Conservation (phyloP, 2,888 invertebrate genomes). For the Tiliacea aurago region DNA sequence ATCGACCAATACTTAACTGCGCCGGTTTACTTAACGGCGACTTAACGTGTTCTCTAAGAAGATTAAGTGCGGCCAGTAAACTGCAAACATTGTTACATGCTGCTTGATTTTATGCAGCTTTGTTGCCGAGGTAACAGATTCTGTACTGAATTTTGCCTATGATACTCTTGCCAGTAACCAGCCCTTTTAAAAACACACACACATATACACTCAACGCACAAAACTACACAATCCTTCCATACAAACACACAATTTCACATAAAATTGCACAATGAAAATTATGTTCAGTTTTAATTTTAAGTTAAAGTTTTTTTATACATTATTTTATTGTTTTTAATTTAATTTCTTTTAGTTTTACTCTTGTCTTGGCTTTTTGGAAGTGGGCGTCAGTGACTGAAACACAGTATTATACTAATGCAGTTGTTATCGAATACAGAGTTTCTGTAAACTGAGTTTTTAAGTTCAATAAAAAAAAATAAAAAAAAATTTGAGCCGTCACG, state of each 20-base stretch:
- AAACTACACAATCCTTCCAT: too few relatives aligned
- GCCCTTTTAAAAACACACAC: not conserved
- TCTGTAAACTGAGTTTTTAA: not conserved
- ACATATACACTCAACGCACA: too few relatives aligned
- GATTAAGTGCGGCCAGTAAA: conserved; percentile 48
- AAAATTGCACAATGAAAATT: too few relatives aligned
- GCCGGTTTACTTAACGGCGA: conserved; percentile 43
- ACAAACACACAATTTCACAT: too few relatives aligned
- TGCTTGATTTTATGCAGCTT: conserved; percentile 28
- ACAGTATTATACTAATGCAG: not conserved
- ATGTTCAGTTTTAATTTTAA: too few relatives aligned
- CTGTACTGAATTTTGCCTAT: not conserved
- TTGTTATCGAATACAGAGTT: not conserved
- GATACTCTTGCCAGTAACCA: not conserved
- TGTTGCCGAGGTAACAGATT: conserved; percentile 4
- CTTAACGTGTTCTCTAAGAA: conserved; percentile 52
- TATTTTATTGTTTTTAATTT: too few relatives aligned
- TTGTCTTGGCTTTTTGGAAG: not conserved
- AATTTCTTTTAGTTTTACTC: not conserved
- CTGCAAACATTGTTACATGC: conserved; percentile 37
- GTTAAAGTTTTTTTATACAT: too few relatives aligned
- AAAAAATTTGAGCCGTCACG: too few relatives aligned
- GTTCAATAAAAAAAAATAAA: too few relatives aligned
- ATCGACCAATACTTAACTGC: conserved; percentile 49
- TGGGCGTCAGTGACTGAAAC: not conserved